These are phyloP conservation scores for Anguilla megastoma DNA, from an alignment of 2,797 vertebrate species.

Conservation along the genomic window DNA sequence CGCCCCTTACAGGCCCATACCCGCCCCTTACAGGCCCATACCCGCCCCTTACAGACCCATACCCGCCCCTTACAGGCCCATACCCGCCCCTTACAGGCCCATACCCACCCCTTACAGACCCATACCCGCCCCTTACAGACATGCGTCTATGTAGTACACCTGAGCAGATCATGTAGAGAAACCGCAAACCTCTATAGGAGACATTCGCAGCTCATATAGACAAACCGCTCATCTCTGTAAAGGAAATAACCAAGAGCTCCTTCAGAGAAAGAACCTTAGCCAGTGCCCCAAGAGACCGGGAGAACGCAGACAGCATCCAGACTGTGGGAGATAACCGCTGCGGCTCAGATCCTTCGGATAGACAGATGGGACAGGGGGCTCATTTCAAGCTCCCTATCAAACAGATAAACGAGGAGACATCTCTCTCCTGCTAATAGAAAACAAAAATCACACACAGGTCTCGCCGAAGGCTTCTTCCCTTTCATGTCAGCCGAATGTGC, in stretches of 20 bases:
- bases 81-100: background rate
- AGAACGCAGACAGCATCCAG: background rate
- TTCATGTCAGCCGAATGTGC: slow-evolving; percentile 15
- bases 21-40: background rate
- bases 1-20: background rate
- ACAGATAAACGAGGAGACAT: slow-evolving; percentile 38
- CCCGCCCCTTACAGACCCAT: too few species aligned
- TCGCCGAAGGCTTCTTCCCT: background rate
- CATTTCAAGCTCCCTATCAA: slow-evolving; percentile 33
- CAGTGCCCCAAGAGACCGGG: background rate
- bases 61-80: too few species aligned
- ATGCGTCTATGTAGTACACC: background rate
- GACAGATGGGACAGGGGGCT: background rate
- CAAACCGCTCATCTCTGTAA: background rate
- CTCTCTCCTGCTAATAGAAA: slow-evolving; percentile 35
- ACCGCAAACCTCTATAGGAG: background rate
- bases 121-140: too few species aligned
- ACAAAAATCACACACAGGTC: slow-evolving; percentile 33
- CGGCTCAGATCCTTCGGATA: slow-evolving; percentile 35
- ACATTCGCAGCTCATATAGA: background rate
- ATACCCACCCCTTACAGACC: too few species aligned
- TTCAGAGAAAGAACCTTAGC: background rate
- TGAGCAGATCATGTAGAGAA: background rate
- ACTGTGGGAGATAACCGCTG: slow-evolving; percentile 22
- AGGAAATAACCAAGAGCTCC: background rate